Evolutionary conservation across 2,113 vertebrate genomes (phyloP).

Genomic region (Accipiter cooperii): DNA sequence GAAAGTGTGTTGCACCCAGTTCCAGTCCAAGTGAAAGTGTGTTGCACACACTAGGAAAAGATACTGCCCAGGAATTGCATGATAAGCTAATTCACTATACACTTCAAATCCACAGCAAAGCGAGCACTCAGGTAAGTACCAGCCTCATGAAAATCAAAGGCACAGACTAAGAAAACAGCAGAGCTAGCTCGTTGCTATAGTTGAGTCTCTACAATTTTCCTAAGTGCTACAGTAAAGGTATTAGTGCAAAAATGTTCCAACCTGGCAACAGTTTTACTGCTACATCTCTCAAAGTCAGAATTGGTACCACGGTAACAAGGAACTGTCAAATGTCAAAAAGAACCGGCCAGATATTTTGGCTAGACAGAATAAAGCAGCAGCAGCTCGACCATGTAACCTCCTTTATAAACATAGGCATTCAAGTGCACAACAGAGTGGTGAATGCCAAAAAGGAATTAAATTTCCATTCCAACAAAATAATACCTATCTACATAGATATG

Average conservation of each 20-base stretch:
- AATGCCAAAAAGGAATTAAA: not conserved
- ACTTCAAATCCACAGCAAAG: not conserved
- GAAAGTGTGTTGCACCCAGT: not conserved
- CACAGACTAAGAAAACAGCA: not conserved
- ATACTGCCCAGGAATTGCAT: not conserved
- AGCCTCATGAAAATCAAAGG: not conserved
- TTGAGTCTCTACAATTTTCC: not conserved
- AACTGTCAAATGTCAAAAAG: constrained; percentile 1
- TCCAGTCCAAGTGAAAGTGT: not conserved
- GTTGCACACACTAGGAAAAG: not conserved
- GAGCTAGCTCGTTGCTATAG: not conserved
- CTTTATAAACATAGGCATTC: not conserved
- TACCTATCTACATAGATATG: not conserved
- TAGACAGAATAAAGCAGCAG: not conserved
- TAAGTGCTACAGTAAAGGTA: not conserved
- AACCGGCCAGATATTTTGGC: not conserved
- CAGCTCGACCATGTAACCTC: not conserved
- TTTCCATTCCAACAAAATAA: not conserved
- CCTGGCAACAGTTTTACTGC: not conserved
- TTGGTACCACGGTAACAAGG: not conserved
- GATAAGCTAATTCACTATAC: not conserved
- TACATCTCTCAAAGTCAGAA: not conserved
- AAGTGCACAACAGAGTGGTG: not conserved
- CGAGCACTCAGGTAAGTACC: not conserved
- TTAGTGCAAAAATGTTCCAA: not conserved